Base-by-base conservation (phyloP, 2,888 invertebrate species). In the Cataglyphis livida region DNA sequence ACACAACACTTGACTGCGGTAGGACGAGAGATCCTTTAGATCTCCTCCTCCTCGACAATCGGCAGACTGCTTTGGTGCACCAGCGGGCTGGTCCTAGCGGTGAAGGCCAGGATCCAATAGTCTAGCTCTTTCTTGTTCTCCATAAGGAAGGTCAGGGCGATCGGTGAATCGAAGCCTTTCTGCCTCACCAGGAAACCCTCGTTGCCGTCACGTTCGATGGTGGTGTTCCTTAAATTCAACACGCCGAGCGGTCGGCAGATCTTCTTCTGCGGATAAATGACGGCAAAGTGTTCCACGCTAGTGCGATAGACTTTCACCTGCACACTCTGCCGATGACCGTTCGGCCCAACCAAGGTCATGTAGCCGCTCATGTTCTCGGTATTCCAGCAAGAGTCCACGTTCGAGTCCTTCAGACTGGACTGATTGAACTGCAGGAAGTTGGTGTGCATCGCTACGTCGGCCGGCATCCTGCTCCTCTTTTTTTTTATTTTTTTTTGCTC, bases 261-360 rank as follows among this genome's bases (percentile, higher is more conserved):
- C 90, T 96, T 96, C 94, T 96, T 96, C 93, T 96, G 95, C 9
- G 96, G 96, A 88, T 96, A 96, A 44, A 96, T 95, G 9, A 96
- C 96, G 1, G 96, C 96, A 90, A 96, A 96, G 90, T 96, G 96
- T 91, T 96, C 96, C 91, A 96, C 93, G 65, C 96, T 96, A 6
- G 96, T 96, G 84, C 95, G 95, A 92, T 96, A 96, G 35, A 96
- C 96, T 89, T 96, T 96, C 86, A 96, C 96, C 90, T 96, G 95
- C 6, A 96, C 96, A 85, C 95, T 95, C 93, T 96, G 96, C 25
- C 96, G 95, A 90, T 96, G 95, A 88, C 96, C 96, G 84, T 95
- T 95, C 71, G 96, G 95, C 1, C 96, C 95, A 54, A 96, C 89
- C 62, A 96, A 94, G 88, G 95, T 96, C 94, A 96, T 95, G 91